phyloP scores from a whole-genome alignment of 2,797 vertebrate species.

The Yasuhikotakia modesta region DNA sequence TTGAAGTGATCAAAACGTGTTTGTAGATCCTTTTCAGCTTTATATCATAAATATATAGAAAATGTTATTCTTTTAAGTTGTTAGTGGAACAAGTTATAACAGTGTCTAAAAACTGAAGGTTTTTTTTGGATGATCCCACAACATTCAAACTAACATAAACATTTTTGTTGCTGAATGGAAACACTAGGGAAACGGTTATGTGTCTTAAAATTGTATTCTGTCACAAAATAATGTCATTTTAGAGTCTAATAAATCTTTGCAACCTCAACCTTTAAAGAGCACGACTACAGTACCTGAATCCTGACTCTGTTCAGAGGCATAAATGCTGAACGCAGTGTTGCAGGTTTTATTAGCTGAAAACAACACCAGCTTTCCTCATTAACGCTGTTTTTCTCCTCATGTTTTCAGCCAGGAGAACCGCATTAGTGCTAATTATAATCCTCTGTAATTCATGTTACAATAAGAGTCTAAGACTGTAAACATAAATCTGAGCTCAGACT shows the following conservation, averaged over 20 bases:
- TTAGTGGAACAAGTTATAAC: too few relatives aligned
- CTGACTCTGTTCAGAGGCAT: slow-evolving; percentile 7
- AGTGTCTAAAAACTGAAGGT: too few relatives aligned
- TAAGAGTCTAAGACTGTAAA: not conserved
- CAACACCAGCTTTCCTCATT: slow-evolving; percentile 17
- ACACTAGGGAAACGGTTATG: too few relatives aligned
- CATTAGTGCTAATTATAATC: slow-evolving; percentile 16
- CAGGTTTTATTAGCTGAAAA: not conserved
- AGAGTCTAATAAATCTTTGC: not conserved
- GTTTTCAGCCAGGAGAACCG: not conserved
- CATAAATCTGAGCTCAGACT: not conserved
- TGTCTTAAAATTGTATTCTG: not conserved
- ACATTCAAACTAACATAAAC: too few relatives aligned
- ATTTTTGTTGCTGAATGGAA: too few relatives aligned
- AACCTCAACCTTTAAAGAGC: slow-evolving; percentile 24
- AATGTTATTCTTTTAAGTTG: too few relatives aligned
- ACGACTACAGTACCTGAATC: slow-evolving; percentile 6
- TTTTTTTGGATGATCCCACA: too few relatives aligned
- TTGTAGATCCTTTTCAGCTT: too few relatives aligned
- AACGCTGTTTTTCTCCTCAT: not conserved
- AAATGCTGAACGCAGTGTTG: slow-evolving; percentile 21
- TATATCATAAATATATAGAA: too few relatives aligned
- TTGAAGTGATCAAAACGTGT: too few relatives aligned
- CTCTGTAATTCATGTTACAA: not conserved
- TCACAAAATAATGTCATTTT: slow-evolving; percentile 9